These are phyloP conservation scores for Polydrusus pterygomalis DNA, from an alignment of 2,888 invertebrate species.

Conservation along the genomic window DNA sequence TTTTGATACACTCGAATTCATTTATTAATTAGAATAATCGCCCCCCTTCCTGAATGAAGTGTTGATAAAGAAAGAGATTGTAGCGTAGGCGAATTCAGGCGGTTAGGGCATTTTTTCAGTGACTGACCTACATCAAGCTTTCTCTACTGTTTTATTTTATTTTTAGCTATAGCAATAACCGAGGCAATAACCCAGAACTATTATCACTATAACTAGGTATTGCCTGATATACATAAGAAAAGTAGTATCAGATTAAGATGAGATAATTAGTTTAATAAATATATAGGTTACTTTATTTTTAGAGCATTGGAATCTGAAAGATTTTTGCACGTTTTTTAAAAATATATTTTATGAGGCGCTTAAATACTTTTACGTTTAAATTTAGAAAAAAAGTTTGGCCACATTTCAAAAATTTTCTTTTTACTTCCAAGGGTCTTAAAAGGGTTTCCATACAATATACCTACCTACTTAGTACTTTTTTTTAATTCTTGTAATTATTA, in stretches of 20 bases:
- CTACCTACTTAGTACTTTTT: too few relatives aligned
- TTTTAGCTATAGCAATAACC: conserved; percentile 3
- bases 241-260: not conserved
- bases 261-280: conserved; percentile 14
- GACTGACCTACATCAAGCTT: conserved; percentile 24
- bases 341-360: not conserved
- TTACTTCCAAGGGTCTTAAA: too few relatives aligned
- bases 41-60: too few relatives aligned
- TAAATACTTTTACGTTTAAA: not conserved
- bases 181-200: too few relatives aligned
- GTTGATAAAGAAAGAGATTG: not conserved
- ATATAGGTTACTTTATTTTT: too few relatives aligned
- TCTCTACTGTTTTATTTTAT: conserved; percentile 10
- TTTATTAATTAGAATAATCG: too few relatives aligned
- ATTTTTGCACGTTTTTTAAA: too few relatives aligned
- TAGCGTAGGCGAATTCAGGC: not conserved
- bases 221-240: not conserved
- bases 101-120: not conserved
- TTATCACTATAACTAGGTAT: conserved; percentile 18
- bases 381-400: not conserved
- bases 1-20: too few relatives aligned
- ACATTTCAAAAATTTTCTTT: too few relatives aligned
- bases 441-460: too few relatives aligned
- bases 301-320: too few relatives aligned
- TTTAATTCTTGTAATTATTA: too few relatives aligned